Percentiles rank a stretch among this genome's conserved stretches.
phyloP scores from a whole-genome alignment of 2,113 vertebrate species.

The Ailurus styani region DNA sequence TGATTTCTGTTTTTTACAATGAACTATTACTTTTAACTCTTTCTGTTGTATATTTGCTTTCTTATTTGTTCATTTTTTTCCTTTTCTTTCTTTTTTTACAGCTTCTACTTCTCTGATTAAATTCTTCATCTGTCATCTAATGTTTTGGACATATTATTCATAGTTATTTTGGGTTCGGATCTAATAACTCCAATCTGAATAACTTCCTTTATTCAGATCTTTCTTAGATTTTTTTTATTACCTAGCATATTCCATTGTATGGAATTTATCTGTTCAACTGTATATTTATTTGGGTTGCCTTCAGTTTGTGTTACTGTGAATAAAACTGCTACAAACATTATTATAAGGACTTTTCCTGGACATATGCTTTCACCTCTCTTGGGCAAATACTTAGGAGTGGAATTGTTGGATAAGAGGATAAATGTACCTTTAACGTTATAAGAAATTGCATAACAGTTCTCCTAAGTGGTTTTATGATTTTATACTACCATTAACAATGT shows the following conservation, averaged over 20 bases:
- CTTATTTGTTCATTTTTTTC: background rate
- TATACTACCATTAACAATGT: background rate
- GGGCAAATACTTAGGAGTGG: background rate
- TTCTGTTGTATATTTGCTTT: background rate
- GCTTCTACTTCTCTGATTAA: background rate
- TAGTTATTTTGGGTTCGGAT: background rate
- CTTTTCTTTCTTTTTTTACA: background rate
- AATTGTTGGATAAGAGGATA: background rate
- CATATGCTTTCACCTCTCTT: background rate
- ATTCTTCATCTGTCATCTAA: background rate
- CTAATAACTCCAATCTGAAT: background rate
- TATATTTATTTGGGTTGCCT: background rate
- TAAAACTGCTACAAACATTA: constrained; percentile 1
- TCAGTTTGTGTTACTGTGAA: background rate
- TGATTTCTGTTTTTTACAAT: background rate
- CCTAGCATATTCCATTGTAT: background rate
- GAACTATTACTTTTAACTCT: background rate
- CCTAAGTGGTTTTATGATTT: background rate
- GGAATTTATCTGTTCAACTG: background rate
- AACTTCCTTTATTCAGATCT: background rate
- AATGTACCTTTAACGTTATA: background rate
- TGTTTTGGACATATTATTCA: background rate
- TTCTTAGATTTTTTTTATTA: background rate
- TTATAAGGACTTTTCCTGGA: background rate
- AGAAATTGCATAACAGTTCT: background rate